Conservation (phyloP, 2,888 invertebrate genomes). For the Athripsodes cinereus region DNA sequence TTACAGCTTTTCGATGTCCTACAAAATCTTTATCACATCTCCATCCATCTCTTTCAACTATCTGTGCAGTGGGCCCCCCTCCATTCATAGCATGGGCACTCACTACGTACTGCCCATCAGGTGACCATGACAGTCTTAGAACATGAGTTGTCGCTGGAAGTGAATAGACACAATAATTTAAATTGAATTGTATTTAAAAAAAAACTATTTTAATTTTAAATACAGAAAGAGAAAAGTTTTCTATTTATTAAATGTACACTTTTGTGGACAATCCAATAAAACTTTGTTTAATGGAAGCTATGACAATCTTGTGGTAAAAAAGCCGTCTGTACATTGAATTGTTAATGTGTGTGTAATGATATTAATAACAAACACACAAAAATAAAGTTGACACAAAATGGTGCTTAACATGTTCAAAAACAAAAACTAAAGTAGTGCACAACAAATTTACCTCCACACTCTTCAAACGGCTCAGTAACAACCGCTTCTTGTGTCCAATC, state of each 20-base stretch:
- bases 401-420: too few species aligned
- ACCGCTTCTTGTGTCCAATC: conserved; percentile 89
- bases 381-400: too few species aligned
- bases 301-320: too few species aligned
- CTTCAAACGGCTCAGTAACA: conserved; percentile 88
- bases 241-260: neutral
- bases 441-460: conserved; percentile 55
- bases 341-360: too few species aligned
- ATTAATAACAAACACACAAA: too few species aligned
- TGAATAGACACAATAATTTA: too few species aligned
- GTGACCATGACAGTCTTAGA: conserved; percentile 91
- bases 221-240: neutral
- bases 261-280: neutral
- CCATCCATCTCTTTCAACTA: conserved; percentile 93
- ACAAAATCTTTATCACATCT: conserved; percentile 94
- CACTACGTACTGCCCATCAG: conserved; percentile 94
- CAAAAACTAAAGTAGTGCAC: too few species aligned
- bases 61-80: conserved; percentile 94
- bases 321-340: too few species aligned
- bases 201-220: neutral
- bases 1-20: conserved; percentile 95
- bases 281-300: too few species aligned
- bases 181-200: too few species aligned
- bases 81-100: conserved; percentile 99
- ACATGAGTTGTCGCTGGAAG: conserved; percentile 81